Percentiles rank a stretch among this genome's conserved stretches.
Conservation (phyloP, 2,888 invertebrate genomes). For the Fragum fragum region DNA sequence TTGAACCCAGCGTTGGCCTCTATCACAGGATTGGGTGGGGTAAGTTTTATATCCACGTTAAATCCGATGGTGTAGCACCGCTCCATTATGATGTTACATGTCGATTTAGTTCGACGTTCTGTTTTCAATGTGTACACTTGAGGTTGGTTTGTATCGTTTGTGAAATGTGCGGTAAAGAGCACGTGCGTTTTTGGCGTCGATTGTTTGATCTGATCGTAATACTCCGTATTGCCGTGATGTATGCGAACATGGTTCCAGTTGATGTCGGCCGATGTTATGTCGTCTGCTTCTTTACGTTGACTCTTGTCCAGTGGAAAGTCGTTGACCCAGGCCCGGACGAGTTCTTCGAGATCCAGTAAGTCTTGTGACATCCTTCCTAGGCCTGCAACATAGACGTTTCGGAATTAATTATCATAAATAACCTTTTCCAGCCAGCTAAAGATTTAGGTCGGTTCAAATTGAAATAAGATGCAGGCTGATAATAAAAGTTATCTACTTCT, state of each 20-base stretch:
- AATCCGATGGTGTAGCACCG: conserved; percentile 80
- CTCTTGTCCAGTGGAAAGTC: conserved; percentile 77
- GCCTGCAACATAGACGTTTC: conserved; percentile 29
- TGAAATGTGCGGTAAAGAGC: conserved; percentile 84
- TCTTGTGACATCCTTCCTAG: conserved; percentile 70
- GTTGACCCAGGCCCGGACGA: conserved; percentile 75
- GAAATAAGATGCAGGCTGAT: too few relatives aligned
- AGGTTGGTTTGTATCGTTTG: conserved; percentile 84
- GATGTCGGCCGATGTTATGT: conserved; percentile 83
- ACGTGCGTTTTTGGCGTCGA: conserved; percentile 79
- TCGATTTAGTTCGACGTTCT: conserved; percentile 85
- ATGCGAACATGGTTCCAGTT: conserved; percentile 85
- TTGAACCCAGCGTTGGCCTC: conserved; percentile 87
- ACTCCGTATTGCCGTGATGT: conserved; percentile 83
- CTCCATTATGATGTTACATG: conserved; percentile 83
- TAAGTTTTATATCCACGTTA: conserved; percentile 82
- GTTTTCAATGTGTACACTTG: conserved; percentile 86
- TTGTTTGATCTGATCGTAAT: conserved; percentile 73
- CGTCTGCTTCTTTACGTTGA: conserved; percentile 77
- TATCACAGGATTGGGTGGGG: conserved; percentile 86
- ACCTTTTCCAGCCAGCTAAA: too few relatives aligned
- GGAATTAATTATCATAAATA: too few relatives aligned
- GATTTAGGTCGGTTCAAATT: too few relatives aligned
- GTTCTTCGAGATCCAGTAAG: conserved; percentile 77
- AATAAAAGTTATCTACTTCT: too few relatives aligned